Evolutionary conservation across 2,797 vertebrate genomes (phyloP).

Genomic region (Phrynocephalus vlangalii): DNA sequence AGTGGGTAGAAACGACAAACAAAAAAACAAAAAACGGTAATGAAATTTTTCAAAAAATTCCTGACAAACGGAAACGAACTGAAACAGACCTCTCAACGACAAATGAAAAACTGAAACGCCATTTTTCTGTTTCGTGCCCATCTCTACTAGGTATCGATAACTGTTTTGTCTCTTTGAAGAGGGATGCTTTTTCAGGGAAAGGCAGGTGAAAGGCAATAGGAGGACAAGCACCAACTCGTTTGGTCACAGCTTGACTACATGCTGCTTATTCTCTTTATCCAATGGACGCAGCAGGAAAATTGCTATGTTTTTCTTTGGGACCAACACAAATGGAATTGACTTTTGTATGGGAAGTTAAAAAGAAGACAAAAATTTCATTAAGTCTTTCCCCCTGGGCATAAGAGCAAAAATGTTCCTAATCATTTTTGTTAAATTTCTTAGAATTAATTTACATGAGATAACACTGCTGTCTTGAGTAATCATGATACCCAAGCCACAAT

Average conservation of each 20-base stretch:
- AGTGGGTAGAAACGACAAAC: too few relatives aligned
- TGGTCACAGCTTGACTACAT: background rate
- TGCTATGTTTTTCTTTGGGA: constrained; percentile 10
- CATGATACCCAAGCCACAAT: too few relatives aligned
- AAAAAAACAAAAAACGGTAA: too few relatives aligned
- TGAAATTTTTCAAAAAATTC: too few relatives aligned
- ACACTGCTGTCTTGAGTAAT: background rate
- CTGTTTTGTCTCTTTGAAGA: constrained; percentile 44
- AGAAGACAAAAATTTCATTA: background rate
- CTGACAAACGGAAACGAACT: too few relatives aligned
- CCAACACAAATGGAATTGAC: background rate
- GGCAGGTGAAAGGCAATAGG: constrained; percentile 47
- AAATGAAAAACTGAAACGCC: too few relatives aligned
- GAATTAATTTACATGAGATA: background rate
- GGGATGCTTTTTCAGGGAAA: background rate
- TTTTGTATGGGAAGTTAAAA: constrained; percentile 4
- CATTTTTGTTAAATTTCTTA: constrained; percentile 2
- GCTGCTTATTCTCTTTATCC: background rate
- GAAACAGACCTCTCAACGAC: too few relatives aligned
- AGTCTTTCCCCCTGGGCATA: background rate
- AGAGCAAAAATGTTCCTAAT: background rate
- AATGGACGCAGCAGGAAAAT: background rate
- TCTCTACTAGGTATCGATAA: background rate
- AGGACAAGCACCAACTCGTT: constrained; percentile 21
- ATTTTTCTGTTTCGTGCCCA: too few relatives aligned